Evolutionary conservation across 2,888 invertebrate genomes (phyloP).

Genomic region (Nephrotoma flavescens): DNA sequence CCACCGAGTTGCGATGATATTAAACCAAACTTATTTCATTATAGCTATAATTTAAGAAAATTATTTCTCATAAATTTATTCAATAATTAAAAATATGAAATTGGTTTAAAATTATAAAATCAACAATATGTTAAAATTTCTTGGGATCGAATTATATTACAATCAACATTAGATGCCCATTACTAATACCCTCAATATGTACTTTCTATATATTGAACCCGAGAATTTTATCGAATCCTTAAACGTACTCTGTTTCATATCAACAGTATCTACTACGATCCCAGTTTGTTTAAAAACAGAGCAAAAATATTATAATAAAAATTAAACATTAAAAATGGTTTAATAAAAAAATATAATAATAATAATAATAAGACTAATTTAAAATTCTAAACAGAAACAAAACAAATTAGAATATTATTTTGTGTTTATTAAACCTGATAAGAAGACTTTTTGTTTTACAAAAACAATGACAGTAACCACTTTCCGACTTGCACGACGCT

Average conservation of each 20-base stretch:
- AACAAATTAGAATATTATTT: background rate
- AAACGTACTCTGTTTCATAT: background rate
- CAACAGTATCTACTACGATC: background rate
- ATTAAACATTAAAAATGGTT: too few relatives aligned
- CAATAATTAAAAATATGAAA: too few relatives aligned
- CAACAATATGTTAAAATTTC: too few relatives aligned
- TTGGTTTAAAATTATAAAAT: too few relatives aligned
- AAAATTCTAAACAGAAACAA: background rate
- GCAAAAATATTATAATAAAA: background rate
- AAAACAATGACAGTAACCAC: background rate
- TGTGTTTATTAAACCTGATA: background rate
- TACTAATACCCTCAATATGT: too few relatives aligned
- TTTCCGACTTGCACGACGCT: background rate
- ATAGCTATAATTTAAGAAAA: too few relatives aligned
- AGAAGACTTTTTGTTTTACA: background rate
- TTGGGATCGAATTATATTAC: too few relatives aligned
- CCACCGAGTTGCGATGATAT: too few relatives aligned
- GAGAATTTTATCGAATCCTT: background rate
- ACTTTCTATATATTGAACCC: background rate
- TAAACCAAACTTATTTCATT: too few relatives aligned
- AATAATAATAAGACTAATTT: background rate
- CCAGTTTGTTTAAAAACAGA: background rate
- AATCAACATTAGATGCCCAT: too few relatives aligned
- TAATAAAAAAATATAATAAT: background rate
- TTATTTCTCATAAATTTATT: too few relatives aligned